Percentiles rank a stretch among this genome's conserved stretches.
Evolutionary conservation across 2,797 vertebrate genomes (phyloP).

Genomic region (Florisuga fusca): DNA sequence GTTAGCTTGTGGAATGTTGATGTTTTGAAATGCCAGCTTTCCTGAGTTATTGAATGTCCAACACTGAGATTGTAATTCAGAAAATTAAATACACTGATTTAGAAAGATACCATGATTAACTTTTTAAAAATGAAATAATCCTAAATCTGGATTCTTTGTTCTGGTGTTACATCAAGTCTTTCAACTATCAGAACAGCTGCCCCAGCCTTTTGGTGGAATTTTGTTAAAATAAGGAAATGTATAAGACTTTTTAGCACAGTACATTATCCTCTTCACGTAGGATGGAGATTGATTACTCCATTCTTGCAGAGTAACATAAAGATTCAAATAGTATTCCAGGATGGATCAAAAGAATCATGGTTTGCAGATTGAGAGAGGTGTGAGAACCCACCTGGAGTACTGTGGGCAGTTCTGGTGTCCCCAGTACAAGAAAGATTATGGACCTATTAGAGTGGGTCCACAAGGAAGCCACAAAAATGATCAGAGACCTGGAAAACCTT

Average conservation of each 20-base stretch:
- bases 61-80: background rate
- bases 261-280: background rate
- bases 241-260: background rate
- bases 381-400: background rate
- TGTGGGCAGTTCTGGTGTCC: rapidly evolving
- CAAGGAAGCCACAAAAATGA: rapidly evolving
- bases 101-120: background rate
- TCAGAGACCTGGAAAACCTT: background rate
- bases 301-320: background rate
- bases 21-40: background rate
- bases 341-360: background rate
- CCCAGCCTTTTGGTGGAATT: background rate
- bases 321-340: background rate
- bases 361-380: rapidly evolving
- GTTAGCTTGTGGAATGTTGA: background rate
- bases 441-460: background rate
- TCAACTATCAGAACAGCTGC: background rate
- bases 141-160: background rate
- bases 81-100: background rate
- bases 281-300: background rate
- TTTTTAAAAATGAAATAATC: background rate
- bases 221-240: background rate
- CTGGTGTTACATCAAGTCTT: background rate
- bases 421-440: background rate
- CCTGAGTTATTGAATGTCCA: background rate